A percentile compares a stretch with the other conserved stretches of the same genome.
Evolutionary conservation across 1,140 invertebrate species (phyloP).

Genomic region (Contarinia nasturtii): DNA sequence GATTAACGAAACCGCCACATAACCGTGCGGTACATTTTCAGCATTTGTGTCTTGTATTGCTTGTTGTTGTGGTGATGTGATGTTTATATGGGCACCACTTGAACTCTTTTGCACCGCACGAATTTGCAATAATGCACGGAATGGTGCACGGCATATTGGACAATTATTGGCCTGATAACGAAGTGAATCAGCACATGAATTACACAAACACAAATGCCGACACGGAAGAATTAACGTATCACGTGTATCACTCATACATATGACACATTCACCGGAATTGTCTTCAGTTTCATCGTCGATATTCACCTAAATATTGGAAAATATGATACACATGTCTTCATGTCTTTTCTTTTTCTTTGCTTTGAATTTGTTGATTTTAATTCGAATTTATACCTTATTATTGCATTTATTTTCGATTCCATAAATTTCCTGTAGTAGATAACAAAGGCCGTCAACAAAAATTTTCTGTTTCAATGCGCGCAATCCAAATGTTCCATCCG

Average conservation of each 20-base stretch:
- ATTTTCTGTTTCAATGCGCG: conserved; percentile 97
- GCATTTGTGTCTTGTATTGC: conserved; percentile 23
- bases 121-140: conserved; percentile 89
- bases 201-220: conserved; percentile 92
- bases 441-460: conserved; percentile 92
- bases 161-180: conserved; percentile 96
- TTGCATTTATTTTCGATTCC: conserved; percentile 97
- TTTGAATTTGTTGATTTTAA: neutral
- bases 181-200: conserved; percentile 90
- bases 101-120: conserved; percentile 73
- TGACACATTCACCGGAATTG: conserved; percentile 95
- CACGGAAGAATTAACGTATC: conserved; percentile 97
- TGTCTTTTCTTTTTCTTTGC: neutral
- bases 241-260: conserved; percentile 94
- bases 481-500: conserved; percentile 72
- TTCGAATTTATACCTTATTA: neutral
- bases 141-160: conserved; percentile 94
- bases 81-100: conserved; percentile 20
- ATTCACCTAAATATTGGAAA: conserved; percentile 26
- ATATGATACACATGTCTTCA: neutral
- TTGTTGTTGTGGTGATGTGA: conserved; percentile 28
- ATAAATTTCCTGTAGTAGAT: conserved; percentile 96
- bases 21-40: conserved; percentile 80
- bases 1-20: conserved; percentile 87
- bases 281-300: conserved; percentile 86